Evolutionary conservation across 2,888 invertebrate genomes (phyloP).

Genomic region (Pseudolycoriella hygida): DNA sequence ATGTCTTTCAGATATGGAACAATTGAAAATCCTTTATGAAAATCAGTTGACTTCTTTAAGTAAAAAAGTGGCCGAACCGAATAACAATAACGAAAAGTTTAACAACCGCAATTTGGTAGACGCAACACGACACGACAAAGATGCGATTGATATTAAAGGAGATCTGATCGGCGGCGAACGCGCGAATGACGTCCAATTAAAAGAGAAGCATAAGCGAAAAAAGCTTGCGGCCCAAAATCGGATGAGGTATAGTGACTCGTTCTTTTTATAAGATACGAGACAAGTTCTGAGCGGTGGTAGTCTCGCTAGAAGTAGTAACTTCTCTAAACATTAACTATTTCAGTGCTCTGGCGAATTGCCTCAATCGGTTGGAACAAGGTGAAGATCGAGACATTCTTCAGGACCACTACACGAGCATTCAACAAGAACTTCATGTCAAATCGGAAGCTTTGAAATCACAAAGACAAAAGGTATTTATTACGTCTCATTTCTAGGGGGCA

Average conservation of each 20-base stretch:
- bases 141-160: constrained; percentile 36
- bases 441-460: constrained; percentile 46
- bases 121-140: constrained; percentile 8
- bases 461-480: constrained; percentile 42
- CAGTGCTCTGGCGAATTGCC: constrained; percentile 37
- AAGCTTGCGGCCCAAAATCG: constrained; percentile 51
- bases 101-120: constrained; percentile 4
- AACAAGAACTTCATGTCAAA: constrained; percentile 56
- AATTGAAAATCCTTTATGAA: constrained; percentile 16
- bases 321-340: constrained; percentile 9
- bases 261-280: too few relatives aligned
- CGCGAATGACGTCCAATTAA: constrained; percentile 49
- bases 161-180: constrained; percentile 67
- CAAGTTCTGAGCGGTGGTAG: too few relatives aligned
- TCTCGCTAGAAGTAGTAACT: background rate
- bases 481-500: background rate
- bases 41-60: constrained; percentile 10
- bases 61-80: constrained; percentile 6
- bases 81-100: background rate
- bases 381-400: constrained; percentile 53
- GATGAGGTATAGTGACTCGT: constrained; percentile 24
- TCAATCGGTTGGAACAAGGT: constrained; percentile 37
- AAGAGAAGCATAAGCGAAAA: constrained; percentile 46
- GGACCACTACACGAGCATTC: constrained; percentile 58
- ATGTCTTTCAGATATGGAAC: constrained; percentile 15